These are phyloP conservation scores for Gobio gobio DNA, from an alignment of 2,113 vertebrate species.

Conservation along the genomic window DNA sequence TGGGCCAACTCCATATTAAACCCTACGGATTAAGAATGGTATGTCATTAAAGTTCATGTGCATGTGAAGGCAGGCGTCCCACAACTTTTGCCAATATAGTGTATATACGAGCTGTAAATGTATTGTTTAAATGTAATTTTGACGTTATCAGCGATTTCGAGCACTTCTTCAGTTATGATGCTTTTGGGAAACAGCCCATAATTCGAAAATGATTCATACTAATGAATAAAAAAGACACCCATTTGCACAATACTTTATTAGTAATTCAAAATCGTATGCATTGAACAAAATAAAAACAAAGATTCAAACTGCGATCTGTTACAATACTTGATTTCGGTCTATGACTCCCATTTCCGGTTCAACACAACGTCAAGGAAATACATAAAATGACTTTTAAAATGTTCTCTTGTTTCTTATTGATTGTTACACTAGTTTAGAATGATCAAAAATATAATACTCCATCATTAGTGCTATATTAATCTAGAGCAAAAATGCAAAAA, in stretches of 20 bases:
- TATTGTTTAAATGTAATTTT: background rate
- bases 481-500: slow-evolving; percentile 49
- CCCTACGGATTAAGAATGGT: no score
- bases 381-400: slow-evolving; percentile 53
- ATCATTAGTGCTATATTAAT: slow-evolving; percentile 48
- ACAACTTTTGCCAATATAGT: no score
- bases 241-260: slow-evolving; percentile 56
- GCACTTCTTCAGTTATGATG: background rate
- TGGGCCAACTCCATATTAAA: no score
- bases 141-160: background rate
- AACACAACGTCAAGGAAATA: slow-evolving; percentile 56
- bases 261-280: slow-evolving; percentile 54
- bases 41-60: no score
- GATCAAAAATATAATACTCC: slow-evolving; percentile 56
- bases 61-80: no score
- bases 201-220: background rate
- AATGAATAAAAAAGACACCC: slow-evolving; percentile 18
- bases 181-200: background rate
- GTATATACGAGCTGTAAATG: background rate
- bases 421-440: slow-evolving; percentile 51
- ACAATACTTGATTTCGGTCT: slow-evolving; percentile 36
- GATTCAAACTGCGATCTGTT: slow-evolving; percentile 28
- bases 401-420: slow-evolving; percentile 55
- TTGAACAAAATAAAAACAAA: slow-evolving; percentile 30
- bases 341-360: background rate